Conservation (phyloP, 2,888 invertebrate genomes). For the Nebria brevicollis region DNA sequence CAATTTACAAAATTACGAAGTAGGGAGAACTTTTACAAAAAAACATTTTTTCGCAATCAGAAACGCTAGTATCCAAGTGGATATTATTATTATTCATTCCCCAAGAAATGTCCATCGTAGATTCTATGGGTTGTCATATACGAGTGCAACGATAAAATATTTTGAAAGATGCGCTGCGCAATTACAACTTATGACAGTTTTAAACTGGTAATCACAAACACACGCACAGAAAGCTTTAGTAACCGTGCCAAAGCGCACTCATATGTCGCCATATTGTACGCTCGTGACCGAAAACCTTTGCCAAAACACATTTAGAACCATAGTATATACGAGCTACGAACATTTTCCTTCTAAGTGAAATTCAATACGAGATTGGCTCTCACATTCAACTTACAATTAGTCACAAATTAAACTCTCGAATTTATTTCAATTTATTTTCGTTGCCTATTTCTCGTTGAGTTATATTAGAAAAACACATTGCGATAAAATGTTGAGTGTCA, state of each 20-base stretch:
- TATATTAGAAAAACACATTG: not conserved
- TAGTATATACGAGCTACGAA: slow-evolving; percentile 15
- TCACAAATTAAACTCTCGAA: not conserved
- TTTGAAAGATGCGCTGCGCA: slow-evolving; percentile 20
- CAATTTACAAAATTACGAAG: too few relatives aligned
- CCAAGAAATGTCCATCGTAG: not conserved
- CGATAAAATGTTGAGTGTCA: slow-evolving; percentile 4
- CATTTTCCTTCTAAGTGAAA: slow-evolving; percentile 41
- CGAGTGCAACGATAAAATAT: slow-evolving; percentile 3
- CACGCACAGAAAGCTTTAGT: slow-evolving; percentile 9
- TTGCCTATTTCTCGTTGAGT: not conserved
- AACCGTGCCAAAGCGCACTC: slow-evolving; percentile 35
- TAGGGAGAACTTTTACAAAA: too few relatives aligned
- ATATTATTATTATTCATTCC: not conserved
- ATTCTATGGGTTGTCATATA: not conserved
- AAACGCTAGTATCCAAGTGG: not conserved
- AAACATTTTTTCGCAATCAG: too few relatives aligned
- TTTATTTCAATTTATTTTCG: not conserved
- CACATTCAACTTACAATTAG: slow-evolving; percentile 4
- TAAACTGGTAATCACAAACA: slow-evolving; percentile 29
- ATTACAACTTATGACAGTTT: slow-evolving; percentile 45
- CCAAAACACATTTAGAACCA: slow-evolving; percentile 39
- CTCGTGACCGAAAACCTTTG: slow-evolving; percentile 38
- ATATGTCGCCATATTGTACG: slow-evolving; percentile 40
- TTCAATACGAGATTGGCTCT: slow-evolving; percentile 44